Base-by-base conservation (phyloP, 2,888 invertebrate species). In the Anoncus sp. region DNA sequence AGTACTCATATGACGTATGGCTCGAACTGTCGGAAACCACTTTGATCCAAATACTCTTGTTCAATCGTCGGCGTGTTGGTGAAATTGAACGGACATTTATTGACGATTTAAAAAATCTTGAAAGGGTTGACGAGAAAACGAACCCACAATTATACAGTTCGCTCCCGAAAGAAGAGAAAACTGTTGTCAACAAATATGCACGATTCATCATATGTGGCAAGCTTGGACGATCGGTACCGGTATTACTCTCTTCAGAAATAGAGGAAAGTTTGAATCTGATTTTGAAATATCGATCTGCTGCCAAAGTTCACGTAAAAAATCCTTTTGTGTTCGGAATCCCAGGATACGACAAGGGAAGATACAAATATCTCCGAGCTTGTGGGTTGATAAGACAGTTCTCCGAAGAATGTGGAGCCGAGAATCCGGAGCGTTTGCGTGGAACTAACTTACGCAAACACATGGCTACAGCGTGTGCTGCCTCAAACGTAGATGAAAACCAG, bases 241-340 rank as follows among this genome's bases (percentile, higher is more conserved):
- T 67, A 7, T 22, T 67, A 10, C n/a, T 67, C 12, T 47, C 47
- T 12, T 47, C 47, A 18, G 6, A 6, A 7, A 18, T 47, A 10
- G 20, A 47, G 14, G 47, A 7, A 7, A 47, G 47, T 14, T 6
- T 47, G 6, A 16, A 47, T 6, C 7, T 47, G 20, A 67, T 79
- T 20, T 57, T 76, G 16, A 14, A 63, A 18, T 55, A 67, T 57
- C 47, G 80, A 16, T 43, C 18, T 1, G 24, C 22, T 1, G 69
- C 77, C 0, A 45, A 38, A 20, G 53, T 78, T 5, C 51, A 59
- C 22, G 16, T 55, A 4, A 72, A 75, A 38, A 80, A 77, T 65
- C 77, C 80, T 6, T 72, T 67, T 45, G 18, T 80, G 18, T 78
- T 80, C 40, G 77, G 77, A 7, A 57, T 77, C 12, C 63, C 75